phyloP scores from a whole-genome alignment of 2,797 vertebrate species.

The Semaprochilodus insignis region DNA sequence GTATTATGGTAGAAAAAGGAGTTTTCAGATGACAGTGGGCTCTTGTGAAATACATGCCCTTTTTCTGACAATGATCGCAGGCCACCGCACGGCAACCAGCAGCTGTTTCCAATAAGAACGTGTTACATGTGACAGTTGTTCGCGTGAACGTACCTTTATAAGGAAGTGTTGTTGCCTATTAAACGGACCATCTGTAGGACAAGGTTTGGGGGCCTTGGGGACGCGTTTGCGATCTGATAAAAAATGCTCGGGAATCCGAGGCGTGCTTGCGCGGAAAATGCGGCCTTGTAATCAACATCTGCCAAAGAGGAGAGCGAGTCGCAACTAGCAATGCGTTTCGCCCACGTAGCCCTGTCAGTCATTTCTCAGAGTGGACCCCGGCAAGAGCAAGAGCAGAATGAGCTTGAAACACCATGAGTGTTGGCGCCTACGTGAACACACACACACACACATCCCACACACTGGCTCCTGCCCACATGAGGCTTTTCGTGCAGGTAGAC shows the following conservation, averaged over 20 bases:
- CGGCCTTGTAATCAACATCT: conserved; percentile 57
- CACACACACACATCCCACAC: too few relatives aligned
- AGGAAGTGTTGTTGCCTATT: conserved; percentile 65
- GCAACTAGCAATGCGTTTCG: conserved; percentile 32
- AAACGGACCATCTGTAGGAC: conserved; percentile 65
- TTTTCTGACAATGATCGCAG: conserved; percentile 46
- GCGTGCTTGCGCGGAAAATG: conserved; percentile 26
- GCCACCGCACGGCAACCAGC: conserved; percentile 54
- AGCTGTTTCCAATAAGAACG: conserved; percentile 62
- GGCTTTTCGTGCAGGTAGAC: conserved; percentile 11
- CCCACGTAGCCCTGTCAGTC: conserved; percentile 54
- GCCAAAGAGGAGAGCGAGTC: conserved; percentile 44
- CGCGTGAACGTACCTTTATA: conserved; percentile 60
- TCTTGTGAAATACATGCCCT: conserved; percentile 41
- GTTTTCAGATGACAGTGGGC: conserved; percentile 39
- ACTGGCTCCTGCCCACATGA: conserved; percentile 37
- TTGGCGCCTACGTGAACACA: conserved; percentile 13
- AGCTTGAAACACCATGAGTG: not conserved
- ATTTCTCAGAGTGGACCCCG: conserved; percentile 39
- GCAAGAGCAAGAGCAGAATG: conserved; percentile 32
- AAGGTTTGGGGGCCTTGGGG: conserved; percentile 55
- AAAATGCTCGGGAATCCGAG: conserved; percentile 53
- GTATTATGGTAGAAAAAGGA: conserved; percentile 33
- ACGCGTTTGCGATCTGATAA: conserved; percentile 46
- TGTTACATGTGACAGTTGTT: conserved; percentile 62